Evolutionary conservation across 2,888 invertebrate species (phyloP), one percentile per base, ranked within the genome.

Genomic region (Noctua janthina): DNA sequence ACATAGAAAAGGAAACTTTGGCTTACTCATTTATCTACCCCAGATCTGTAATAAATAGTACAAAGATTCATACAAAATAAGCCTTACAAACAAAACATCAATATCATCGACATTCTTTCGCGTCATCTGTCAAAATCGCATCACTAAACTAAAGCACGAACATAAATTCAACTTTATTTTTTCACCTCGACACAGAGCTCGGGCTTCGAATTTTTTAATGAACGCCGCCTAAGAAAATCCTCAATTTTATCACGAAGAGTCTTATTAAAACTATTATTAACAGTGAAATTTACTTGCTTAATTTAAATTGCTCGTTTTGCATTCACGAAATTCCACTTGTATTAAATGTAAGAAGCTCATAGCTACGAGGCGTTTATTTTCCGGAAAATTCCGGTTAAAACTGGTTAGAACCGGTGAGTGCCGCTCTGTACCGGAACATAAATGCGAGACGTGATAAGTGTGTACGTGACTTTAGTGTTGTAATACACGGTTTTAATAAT

Each of bases 321-420:
- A 85, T 83, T 83, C 80, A 73, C 87, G 71, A 85, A 88, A 89
- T 90, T 89, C 90, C 87, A 78, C 81, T 75, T 79, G 85, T 88
- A 89, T 91, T 90, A 89, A 91, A 87, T 82, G 83, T 82, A 83
- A 89, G 86, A 89, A 79, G 91, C 90, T 90, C 87, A 88, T 86
- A 81, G 88, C 88, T 84, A 81, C n/a, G 87, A 87, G 82, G 83
- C 90, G 92, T 91, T 91, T 91, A 92, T 90, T 88, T 90, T 88
- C 90, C 84, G 89, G 90, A 90, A 90, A 91, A 92, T 92, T 89
- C 89, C 87, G 67, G 82, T 83, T 81, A 73, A 77, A 82, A 83
- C 87, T 80, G 85, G 87, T 87, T 81, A 75, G 78, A 83, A 82
- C 87, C 79, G 85, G 87, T 87, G 85, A 82, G 85, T 80, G 78